phyloP scores from a whole-genome alignment of 1,140 invertebrate genomes.

The Tyrophagus putrescentiae region DNA sequence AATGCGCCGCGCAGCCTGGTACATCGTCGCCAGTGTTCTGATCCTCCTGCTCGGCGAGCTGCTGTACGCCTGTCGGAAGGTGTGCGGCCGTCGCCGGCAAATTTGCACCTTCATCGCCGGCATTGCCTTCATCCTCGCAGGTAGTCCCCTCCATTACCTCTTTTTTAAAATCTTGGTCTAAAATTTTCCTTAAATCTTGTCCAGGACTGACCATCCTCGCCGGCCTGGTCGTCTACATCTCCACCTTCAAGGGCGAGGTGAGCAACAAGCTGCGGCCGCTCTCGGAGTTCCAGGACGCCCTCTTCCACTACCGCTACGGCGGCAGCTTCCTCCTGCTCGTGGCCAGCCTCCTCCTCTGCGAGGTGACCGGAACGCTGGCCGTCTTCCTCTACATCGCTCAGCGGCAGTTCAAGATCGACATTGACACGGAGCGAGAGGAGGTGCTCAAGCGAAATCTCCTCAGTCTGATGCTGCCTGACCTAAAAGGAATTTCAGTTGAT shows the following conservation, averaged over 20 bases:
- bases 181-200: background rate
- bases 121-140: slow-evolving; percentile 52
- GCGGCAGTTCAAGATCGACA: slow-evolving; percentile 40
- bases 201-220: slow-evolving; percentile 69
- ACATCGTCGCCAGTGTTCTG: slow-evolving; percentile 45
- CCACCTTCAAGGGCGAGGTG: slow-evolving; percentile 73
- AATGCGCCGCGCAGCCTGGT: slow-evolving; percentile 49
- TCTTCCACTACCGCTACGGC: slow-evolving; percentile 69
- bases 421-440: slow-evolving; percentile 35
- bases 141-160: slow-evolving; percentile 31
- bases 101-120: slow-evolving; percentile 49
- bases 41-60: slow-evolving; percentile 47
- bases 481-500: background rate
- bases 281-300: slow-evolving; percentile 47
- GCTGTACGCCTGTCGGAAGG: slow-evolving; percentile 45
- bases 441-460: slow-evolving; percentile 7
- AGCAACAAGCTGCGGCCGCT: slow-evolving; percentile 63
- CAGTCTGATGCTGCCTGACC: background rate
- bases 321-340: slow-evolving; percentile 70
- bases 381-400: slow-evolving; percentile 68
- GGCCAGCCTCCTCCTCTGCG: slow-evolving; percentile 61
- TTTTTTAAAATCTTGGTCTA: background rate
- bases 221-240: slow-evolving; percentile 79
- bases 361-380: slow-evolving; percentile 64
- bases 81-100: slow-evolving; percentile 41